These are phyloP conservation scores for Eueremaeus valkanovi DNA, from an alignment of 2,888 invertebrate species.

Conservation along the genomic window DNA sequence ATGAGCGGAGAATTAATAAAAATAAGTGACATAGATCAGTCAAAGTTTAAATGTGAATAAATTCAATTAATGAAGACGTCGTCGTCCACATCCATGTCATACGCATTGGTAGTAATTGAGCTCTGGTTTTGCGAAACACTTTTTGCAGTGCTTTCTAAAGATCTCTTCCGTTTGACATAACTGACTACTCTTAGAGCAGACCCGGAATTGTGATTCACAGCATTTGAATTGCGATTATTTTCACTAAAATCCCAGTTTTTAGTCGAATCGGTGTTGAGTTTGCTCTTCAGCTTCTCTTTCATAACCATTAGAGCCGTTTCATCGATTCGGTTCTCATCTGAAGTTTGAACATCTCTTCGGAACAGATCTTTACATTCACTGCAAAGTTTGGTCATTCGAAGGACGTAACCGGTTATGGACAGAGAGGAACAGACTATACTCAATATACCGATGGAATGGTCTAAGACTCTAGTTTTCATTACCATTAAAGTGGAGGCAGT, in stretches of 20 bases:
- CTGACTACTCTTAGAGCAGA: conserved; percentile 10
- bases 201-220: background rate
- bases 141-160: background rate
- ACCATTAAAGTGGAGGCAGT: background rate
- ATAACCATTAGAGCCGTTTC: background rate
- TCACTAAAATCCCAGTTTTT: background rate
- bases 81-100: conserved; percentile 33
- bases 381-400: conserved; percentile 4
- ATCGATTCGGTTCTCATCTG: background rate
- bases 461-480: conserved; percentile 4
- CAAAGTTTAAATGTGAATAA: background rate
- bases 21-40: no score
- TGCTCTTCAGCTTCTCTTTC: conserved; percentile 4
- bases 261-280: background rate
- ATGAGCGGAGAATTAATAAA: no score
- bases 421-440: background rate
- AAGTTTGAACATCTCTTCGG: background rate
- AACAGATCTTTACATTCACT: conserved; percentile 17
- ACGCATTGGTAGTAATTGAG: background rate
- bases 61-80: conserved; percentile 39
- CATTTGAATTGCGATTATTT: background rate
- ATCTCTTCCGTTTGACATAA: conserved; percentile 15
- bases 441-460: background rate
- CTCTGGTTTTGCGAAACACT: background rate
- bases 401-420: conserved; percentile 8